phyloP scores from a whole-genome alignment of 2,113 vertebrate genomes.

The Dinomys branickii region DNA sequence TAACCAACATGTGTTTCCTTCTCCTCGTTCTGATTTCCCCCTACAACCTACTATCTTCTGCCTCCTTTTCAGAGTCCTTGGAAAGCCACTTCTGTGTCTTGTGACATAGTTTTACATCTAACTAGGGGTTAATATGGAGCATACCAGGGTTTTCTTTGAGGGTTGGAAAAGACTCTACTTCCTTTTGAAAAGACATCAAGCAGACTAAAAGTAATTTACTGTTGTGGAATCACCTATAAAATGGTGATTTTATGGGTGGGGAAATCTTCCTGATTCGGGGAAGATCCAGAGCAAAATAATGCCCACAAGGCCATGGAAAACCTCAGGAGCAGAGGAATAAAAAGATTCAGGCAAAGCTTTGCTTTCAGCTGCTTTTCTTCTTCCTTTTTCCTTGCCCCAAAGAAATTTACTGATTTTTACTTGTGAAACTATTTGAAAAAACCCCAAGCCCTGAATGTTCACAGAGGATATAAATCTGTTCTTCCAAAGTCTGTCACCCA shows the following conservation, averaged over 20 bases:
- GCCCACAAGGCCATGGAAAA: background rate
- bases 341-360: background rate
- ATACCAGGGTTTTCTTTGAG: background rate
- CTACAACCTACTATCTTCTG: background rate
- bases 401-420: conserved; percentile 54
- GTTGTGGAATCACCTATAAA: conserved; percentile 8
- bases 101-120: conserved; percentile 25
- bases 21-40: background rate
- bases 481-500: conserved; percentile 53
- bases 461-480: conserved; percentile 58
- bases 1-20: background rate
- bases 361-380: background rate
- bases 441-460: conserved; percentile 28
- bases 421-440: conserved; percentile 55
- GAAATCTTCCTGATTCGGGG: background rate
- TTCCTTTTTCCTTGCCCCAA: background rate
- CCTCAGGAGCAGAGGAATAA: background rate
- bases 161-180: background rate
- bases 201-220: conserved; percentile 5
- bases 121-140: background rate
- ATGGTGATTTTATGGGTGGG: too few relatives aligned
- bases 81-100: background rate
- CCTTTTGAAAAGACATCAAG: background rate
- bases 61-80: background rate
- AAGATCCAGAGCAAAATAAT: background rate